Conservation (phyloP, 2,113 vertebrate genomes). For the Siniperca knerii region DNA sequence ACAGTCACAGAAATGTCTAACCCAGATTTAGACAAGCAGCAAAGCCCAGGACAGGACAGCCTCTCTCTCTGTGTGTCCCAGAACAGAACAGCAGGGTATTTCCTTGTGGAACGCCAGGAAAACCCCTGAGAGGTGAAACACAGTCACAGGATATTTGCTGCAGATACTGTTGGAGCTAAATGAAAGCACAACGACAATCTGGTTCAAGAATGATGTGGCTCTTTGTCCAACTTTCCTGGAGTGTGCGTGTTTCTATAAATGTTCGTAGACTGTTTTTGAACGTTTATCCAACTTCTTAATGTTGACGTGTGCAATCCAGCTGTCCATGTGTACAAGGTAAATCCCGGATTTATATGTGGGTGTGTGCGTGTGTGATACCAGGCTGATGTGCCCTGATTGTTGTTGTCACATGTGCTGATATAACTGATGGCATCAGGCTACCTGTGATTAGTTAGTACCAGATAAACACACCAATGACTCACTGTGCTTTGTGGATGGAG, state of each 20-base stretch:
- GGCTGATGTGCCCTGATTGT: conserved; percentile 30
- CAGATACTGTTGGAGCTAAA: conserved; percentile 29
- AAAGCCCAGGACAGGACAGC: conserved; percentile 42
- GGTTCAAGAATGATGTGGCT: conserved; percentile 48
- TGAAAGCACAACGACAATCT: conserved; percentile 29
- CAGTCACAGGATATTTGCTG: conserved; percentile 57
- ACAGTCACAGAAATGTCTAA: conserved; percentile 40
- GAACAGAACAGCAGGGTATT: conserved; percentile 67
- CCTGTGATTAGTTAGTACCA: conserved; percentile 57
- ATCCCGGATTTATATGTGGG: conserved; percentile 31
- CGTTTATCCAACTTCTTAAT: background rate
- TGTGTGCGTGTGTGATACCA: background rate
- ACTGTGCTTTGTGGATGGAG: conserved; percentile 44
- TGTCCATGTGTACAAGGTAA: conserved; percentile 15
- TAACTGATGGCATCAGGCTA: conserved; percentile 41
- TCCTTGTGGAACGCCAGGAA: conserved; percentile 72
- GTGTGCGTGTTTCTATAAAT: conserved; percentile 5
- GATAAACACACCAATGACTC: conserved; percentile 57
- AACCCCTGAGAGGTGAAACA: conserved; percentile 66
- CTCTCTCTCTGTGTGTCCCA: conserved; percentile 43
- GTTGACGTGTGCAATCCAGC: background rate
- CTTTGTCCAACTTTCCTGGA: background rate
- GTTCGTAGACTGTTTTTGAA: background rate
- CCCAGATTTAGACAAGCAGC: conserved; percentile 61
- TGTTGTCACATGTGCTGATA: conserved; percentile 46